Conservation (phyloP, 2,113 vertebrate species). For the Tragelaphus strepsiceros region DNA sequence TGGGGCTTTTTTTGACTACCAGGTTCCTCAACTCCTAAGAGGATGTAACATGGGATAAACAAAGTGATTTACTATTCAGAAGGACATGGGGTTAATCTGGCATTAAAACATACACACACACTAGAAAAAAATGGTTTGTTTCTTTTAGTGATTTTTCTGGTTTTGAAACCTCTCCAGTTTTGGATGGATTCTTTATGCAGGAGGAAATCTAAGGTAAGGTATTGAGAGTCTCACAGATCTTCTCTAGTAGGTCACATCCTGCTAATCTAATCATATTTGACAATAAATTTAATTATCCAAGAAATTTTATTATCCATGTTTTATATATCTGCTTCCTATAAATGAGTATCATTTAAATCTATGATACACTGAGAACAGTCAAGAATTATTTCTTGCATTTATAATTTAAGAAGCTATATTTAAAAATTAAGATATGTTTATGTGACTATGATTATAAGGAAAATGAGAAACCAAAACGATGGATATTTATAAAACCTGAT, state of each 20-base stretch:
- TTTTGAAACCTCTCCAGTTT: background rate
- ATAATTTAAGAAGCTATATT: constrained; percentile 32
- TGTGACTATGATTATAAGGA: constrained; percentile 26
- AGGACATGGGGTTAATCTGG: constrained; percentile 8
- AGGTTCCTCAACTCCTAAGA: background rate
- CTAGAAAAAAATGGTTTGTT: constrained; percentile 27
- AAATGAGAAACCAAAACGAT: constrained; percentile 43
- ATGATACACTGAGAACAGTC: background rate
- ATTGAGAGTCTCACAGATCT: background rate
- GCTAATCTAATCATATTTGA: constrained; percentile 23
- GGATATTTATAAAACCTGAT: constrained; percentile 40
- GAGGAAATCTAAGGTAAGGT: constrained; percentile 19
- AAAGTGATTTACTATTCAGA: background rate
- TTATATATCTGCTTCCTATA: constrained; percentile 10
- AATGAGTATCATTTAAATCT: constrained; percentile 9
- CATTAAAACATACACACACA: background rate
- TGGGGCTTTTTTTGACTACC: background rate
- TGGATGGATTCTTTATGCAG: background rate
- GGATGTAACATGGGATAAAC: background rate
- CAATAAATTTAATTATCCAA: constrained; percentile 34
- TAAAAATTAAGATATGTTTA: constrained; percentile 48
- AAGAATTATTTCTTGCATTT: constrained; percentile 15
- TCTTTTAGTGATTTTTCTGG: constrained; percentile 24
- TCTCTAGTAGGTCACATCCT: background rate
- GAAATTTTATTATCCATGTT: constrained; percentile 39